phyloP scores from a whole-genome alignment of 2,888 invertebrate genomes.

The Psylliodes chrysocephalus region DNA sequence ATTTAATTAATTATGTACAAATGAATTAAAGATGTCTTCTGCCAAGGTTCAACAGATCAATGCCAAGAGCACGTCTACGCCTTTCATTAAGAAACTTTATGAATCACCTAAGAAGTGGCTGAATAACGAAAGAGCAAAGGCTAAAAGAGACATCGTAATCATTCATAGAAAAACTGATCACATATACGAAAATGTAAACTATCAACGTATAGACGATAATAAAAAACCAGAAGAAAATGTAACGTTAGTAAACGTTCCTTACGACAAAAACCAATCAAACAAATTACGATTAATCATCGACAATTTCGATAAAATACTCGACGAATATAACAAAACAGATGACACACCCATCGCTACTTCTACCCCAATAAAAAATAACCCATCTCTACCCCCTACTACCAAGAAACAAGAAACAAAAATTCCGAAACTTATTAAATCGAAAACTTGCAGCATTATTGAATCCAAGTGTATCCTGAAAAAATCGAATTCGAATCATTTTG shows the following conservation, averaged over 20 bases:
- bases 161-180: slow-evolving; percentile 49
- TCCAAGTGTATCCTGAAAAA: slow-evolving; percentile 75
- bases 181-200: slow-evolving; percentile 54
- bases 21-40: slow-evolving; percentile 50
- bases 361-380: slow-evolving; percentile 39
- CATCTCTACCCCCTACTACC: background rate
- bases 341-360: slow-evolving; percentile 25
- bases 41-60: slow-evolving; percentile 51
- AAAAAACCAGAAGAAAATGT: slow-evolving; percentile 65
- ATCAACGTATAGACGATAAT: slow-evolving; percentile 32
- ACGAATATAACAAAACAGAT: slow-evolving; percentile 60
- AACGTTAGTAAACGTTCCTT: slow-evolving; percentile 61
- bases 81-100: slow-evolving; percentile 55
- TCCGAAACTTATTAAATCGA: slow-evolving; percentile 74
- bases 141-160: slow-evolving; percentile 44
- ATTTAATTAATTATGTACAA: slow-evolving; percentile 28
- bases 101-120: slow-evolving; percentile 57
- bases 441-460: slow-evolving; percentile 77
- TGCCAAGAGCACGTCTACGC: slow-evolving; percentile 49
- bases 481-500: slow-evolving; percentile 66
- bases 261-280: slow-evolving; percentile 49
- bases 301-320: slow-evolving; percentile 68
- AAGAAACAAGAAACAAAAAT: slow-evolving; percentile 54
- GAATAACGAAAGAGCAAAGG: slow-evolving; percentile 35
- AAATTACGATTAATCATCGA: slow-evolving; percentile 66